Evolutionary conservation across 2,888 invertebrate genomes (phyloP).

Genomic region (Agrotis ipsilon): DNA sequence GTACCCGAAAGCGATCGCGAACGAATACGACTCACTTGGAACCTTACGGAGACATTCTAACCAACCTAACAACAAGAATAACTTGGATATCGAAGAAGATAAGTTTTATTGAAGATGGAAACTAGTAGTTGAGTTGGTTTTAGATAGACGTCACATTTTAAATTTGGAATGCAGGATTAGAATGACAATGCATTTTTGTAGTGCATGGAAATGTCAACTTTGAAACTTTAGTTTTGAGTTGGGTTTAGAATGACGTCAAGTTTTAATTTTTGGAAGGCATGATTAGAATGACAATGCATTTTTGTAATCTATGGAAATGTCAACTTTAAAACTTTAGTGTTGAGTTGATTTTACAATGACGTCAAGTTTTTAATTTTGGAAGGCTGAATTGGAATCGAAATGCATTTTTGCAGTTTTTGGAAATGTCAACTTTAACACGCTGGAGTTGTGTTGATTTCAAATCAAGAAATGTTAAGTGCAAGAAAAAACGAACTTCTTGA

Average conservation of each 20-base stretch:
- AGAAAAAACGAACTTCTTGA: not conserved
- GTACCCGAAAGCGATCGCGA: slow-evolving; percentile 93
- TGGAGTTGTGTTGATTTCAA: not conserved
- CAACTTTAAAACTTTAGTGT: not conserved
- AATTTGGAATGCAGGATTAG: not conserved
- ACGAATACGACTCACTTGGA: slow-evolving; percentile 94
- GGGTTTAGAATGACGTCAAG: slow-evolving; percentile 9
- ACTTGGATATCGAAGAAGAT: slow-evolving; percentile 92
- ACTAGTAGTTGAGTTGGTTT: slow-evolving; percentile 5
- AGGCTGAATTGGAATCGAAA: no score
- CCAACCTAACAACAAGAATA: slow-evolving; percentile 92
- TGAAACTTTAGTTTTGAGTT: not conserved
- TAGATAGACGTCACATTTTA: not conserved
- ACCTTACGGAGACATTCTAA: slow-evolving; percentile 95
- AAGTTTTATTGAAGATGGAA: slow-evolving; percentile 91
- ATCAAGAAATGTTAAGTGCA: not conserved
- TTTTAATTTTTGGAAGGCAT: not conserved
- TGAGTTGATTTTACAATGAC: not conserved
- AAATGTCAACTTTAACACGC: no score
- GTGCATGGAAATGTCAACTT: not conserved
- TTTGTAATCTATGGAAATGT: not conserved
- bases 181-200: slow-evolving; percentile 3
- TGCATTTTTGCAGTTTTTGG: no score
- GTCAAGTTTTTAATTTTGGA: not conserved
- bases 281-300: not conserved